Percentiles rank a stretch among this genome's conserved stretches.
Conservation (phyloP, 2,113 vertebrate genomes). For the Clarias gariepinus region DNA sequence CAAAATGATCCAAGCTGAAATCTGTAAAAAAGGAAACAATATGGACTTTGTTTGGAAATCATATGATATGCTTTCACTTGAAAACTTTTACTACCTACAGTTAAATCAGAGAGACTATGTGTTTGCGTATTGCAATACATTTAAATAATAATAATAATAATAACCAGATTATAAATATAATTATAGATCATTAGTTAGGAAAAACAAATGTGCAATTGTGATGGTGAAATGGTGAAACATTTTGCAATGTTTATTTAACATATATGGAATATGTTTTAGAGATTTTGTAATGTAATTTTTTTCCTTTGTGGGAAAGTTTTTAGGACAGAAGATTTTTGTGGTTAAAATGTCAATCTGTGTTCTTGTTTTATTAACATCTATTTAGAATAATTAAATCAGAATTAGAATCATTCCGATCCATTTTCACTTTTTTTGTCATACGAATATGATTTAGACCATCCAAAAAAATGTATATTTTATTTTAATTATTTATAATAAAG, state of each 20-base stretch:
- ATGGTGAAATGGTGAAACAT: not conserved
- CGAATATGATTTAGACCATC: too few species aligned
- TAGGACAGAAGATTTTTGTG: not conserved
- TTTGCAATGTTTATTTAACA: not conserved
- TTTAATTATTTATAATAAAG: too few species aligned
- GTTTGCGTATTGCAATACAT: not conserved
- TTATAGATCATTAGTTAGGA: too few species aligned
- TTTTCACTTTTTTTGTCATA: too few species aligned
- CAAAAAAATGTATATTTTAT: too few species aligned
- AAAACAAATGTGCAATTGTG: too few species aligned
- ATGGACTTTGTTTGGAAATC: not conserved
- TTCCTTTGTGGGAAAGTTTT: not conserved
- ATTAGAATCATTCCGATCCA: not conserved
- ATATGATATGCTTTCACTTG: not conserved
- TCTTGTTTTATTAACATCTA: not conserved
- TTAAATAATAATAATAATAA: not conserved
- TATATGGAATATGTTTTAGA: not conserved
- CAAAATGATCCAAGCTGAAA: constrained; percentile 74
- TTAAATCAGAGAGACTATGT: not conserved
- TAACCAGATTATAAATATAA: not conserved
- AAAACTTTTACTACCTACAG: not conserved
- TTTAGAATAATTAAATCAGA: not conserved
- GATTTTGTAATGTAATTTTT: not conserved
- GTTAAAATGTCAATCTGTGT: not conserved
- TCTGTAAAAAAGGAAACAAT: constrained; percentile 59